Conservation (phyloP, 2,797 vertebrate genomes). For the Hoplostethus mediterraneus region DNA sequence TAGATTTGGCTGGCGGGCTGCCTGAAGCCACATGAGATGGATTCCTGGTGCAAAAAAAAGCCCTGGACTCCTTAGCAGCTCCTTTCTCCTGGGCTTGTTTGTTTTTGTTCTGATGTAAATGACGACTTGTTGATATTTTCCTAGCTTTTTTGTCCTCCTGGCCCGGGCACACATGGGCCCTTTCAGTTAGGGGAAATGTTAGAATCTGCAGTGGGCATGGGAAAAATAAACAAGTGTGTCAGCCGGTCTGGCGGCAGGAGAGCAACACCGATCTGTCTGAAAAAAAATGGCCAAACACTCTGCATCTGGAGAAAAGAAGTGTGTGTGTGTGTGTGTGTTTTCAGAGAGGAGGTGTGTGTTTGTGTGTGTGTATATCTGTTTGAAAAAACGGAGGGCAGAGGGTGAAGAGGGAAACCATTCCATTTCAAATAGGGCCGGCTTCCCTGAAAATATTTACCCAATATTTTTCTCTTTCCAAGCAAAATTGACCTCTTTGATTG, state of each 20-base stretch:
- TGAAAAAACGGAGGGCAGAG: slow-evolving; percentile 46
- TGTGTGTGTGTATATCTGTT: slow-evolving; percentile 36
- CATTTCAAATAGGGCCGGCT: slow-evolving; percentile 80
- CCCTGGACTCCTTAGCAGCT: slow-evolving; percentile 76
- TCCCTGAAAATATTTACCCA: slow-evolving; percentile 84
- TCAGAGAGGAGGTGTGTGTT: slow-evolving; percentile 43
- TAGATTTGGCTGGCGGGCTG: slow-evolving; percentile 87
- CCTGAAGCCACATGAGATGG: slow-evolving; percentile 87
- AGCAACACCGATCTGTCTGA: slow-evolving; percentile 45
- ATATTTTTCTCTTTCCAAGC: slow-evolving; percentile 79
- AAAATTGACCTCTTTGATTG: slow-evolving; percentile 79
- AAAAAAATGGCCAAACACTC: slow-evolving; percentile 48
- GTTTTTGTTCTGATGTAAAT: slow-evolving; percentile 84
- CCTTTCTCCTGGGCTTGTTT: slow-evolving; percentile 73
- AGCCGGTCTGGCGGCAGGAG: slow-evolving; percentile 52
- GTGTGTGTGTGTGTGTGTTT: slow-evolving; percentile 42
- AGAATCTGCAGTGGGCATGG: slow-evolving; percentile 76
- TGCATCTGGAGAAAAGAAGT: slow-evolving; percentile 55
- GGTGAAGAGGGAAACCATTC: slow-evolving; percentile 62
- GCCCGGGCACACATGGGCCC: slow-evolving; percentile 65
- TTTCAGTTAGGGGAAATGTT: slow-evolving; percentile 68
- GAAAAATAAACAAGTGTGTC: slow-evolving; percentile 79
- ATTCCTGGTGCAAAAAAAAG: slow-evolving; percentile 80
- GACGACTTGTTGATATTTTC: slow-evolving; percentile 81
- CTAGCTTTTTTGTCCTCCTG: slow-evolving; percentile 66